Base-by-base conservation (phyloP, 2,113 vertebrate genomes). In the Talpa occidentalis region DNA sequence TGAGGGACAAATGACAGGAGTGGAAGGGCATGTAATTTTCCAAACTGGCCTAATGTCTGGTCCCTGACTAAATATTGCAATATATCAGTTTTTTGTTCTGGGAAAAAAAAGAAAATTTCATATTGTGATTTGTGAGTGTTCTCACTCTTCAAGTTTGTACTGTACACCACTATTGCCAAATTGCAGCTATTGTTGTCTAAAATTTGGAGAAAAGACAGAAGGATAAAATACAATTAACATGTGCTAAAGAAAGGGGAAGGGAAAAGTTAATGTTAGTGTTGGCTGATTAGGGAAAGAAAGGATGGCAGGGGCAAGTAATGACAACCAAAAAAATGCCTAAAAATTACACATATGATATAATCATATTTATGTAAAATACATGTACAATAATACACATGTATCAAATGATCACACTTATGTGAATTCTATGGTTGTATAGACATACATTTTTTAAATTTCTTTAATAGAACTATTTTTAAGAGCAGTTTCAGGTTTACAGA, bases 401-500 rank as follows among this genome's bases (percentile, higher is more conserved):
- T 64, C 42, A 76, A 83, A 92, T 81, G 26, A 78, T 85, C 15
- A 96, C 47, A 86, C 11, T 3, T 77, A 78, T 6, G 11, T 49
- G 70, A 74, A 89, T 49, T 35, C 32, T 88, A 5, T 79, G 60
- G 8, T 10, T 72, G 12, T 77, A 9, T 24, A 72, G 32, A 76
- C 49, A 52, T 52, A 56, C 62, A 47, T 49, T 77, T 64, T 83
- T 49, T 10, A 49, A 77, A 64, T 86, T 40, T 72, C 49, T 90
- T 73, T 66, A 40, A 76, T n/a, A 19, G 30, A 83, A 37, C 28
- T 44, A 44, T 73, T 80, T 73, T 60, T 22, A 56, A 82, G 47
- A 87, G 19, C 35, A 83, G 37, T 59, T 67, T 94, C 82, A 56
- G 10, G 12, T 74, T 92, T 76, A 87, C 21, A 96, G 66, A 83